phyloP scores from a whole-genome alignment of 2,888 invertebrate species.

The Polietes domitor region DNA sequence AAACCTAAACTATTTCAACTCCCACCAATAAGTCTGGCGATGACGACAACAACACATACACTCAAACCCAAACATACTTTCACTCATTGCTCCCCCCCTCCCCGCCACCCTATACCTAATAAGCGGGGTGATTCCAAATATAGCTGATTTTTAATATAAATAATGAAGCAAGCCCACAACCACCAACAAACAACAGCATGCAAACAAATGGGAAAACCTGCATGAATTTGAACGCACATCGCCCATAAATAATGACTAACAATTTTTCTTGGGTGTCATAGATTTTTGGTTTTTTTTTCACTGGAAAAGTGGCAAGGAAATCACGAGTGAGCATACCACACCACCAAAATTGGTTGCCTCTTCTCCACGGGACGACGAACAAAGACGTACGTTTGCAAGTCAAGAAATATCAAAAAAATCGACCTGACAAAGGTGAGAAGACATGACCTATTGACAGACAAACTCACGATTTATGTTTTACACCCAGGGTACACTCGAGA shows the following conservation, averaged over 20 bases:
- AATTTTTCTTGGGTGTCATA: slow-evolving; percentile 74
- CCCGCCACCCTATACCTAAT: not conserved
- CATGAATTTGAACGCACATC: slow-evolving; percentile 69
- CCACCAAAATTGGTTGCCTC: slow-evolving; percentile 1
- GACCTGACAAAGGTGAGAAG: slow-evolving; percentile 50
- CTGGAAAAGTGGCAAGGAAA: slow-evolving; percentile 6
- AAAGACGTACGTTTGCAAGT: not conserved
- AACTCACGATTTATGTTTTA: slow-evolving; percentile 72
- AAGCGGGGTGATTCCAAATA: slow-evolving; percentile 22
- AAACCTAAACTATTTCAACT: slow-evolving; percentile 33
- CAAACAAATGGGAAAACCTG: slow-evolving; percentile 60
- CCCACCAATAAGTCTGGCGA: slow-evolving; percentile 57
- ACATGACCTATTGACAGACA: slow-evolving; percentile 75
- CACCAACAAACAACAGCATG: slow-evolving; percentile 5
- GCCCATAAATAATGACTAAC: slow-evolving; percentile 72
- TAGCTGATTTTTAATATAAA: slow-evolving; percentile 36
- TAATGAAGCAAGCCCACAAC: slow-evolving; percentile 30
- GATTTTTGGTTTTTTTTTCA: slow-evolving; percentile 15
- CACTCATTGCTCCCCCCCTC: slow-evolving; percentile 5
- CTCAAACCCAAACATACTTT: slow-evolving; percentile 23
- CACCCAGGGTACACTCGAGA: not conserved
- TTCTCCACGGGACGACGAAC: not conserved
- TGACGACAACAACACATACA: slow-evolving; percentile 39
- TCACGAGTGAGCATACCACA: not conserved
- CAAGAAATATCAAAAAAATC: slow-evolving; percentile 31